phyloP scores from a whole-genome alignment of 2,113 vertebrate species.

The Cyphomyrus plagiostoma region DNA sequence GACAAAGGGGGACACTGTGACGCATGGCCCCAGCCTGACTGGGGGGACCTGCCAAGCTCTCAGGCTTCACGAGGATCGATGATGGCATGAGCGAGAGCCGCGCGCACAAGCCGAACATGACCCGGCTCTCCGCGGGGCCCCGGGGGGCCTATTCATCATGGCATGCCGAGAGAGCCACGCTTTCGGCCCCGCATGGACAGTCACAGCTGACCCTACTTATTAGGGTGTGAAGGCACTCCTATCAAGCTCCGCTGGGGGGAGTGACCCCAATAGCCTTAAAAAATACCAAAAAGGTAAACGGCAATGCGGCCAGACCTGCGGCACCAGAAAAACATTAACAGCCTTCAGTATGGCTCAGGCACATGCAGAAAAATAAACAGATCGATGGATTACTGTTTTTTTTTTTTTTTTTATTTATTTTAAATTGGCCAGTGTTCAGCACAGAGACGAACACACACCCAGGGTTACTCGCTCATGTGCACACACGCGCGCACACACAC shows the following conservation, averaged over 20 bases:
- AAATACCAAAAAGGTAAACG: neutral
- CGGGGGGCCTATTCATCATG: conserved; percentile 6
- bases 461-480: neutral
- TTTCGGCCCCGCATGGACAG: neutral
- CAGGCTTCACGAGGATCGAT: neutral
- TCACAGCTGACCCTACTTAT: neutral
- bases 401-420: neutral
- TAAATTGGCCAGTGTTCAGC: neutral
- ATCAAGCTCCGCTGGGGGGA: neutral
- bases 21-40: neutral
- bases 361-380: neutral
- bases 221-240: neutral
- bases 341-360: neutral
- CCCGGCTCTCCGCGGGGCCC: neutral
- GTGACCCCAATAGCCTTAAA: neutral
- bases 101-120: neutral
- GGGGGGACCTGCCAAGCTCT: neutral
- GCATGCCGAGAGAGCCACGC: neutral
- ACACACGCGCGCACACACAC: neutral
- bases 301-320: neutral
- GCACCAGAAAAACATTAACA: neutral
- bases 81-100: neutral
- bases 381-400: neutral
- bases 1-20: neutral
- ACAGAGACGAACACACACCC: neutral